Percentiles rank a stretch among this genome's conserved stretches.
phyloP scores from a whole-genome alignment of 2,888 invertebrate species.

The Merodon equestris region DNA sequence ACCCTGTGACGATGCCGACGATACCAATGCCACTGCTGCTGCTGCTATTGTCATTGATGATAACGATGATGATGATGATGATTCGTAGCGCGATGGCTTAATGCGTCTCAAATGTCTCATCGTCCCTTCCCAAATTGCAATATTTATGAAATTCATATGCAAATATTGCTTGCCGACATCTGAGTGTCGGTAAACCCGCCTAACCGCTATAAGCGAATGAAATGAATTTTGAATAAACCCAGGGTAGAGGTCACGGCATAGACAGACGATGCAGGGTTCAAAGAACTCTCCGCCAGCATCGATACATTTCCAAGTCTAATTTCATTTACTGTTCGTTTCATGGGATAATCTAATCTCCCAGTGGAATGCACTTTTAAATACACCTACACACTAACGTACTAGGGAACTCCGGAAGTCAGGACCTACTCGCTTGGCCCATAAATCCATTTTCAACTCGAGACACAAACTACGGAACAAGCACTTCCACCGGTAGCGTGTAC shows the following conservation, averaged over 20 bases:
- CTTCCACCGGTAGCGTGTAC: constrained; percentile 6
- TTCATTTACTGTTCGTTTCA: constrained; percentile 32
- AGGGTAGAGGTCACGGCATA: constrained; percentile 41
- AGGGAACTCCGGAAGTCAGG: constrained; percentile 45
- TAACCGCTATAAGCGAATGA: constrained; percentile 7
- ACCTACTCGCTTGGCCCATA: constrained; percentile 49
- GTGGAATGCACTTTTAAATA: constrained; percentile 62
- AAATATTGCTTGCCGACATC: constrained; percentile 12
- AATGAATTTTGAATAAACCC: constrained; percentile 27
- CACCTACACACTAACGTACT: not conserved
- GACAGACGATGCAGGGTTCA: constrained; percentile 27
- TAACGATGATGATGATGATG: constrained; percentile 18
- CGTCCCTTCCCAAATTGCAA: constrained; percentile 52
- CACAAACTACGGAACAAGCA: constrained; percentile 34
- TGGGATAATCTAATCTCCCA: constrained; percentile 20
- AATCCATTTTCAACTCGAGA: constrained; percentile 45
- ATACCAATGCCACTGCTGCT: not conserved
- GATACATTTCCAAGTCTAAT: constrained; percentile 66
- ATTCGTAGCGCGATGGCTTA: not conserved
- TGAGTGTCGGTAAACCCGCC: not conserved
- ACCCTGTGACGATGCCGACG: not conserved
- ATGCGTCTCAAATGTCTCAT: constrained; percentile 25
- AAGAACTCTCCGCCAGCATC: constrained; percentile 35
- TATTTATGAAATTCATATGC: constrained; percentile 45
- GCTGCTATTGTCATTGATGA: not conserved